Evolutionary conservation across 2,113 vertebrate genomes (phyloP), one percentile per base, ranked within the genome.

Genomic region (Galbula dea): DNA sequence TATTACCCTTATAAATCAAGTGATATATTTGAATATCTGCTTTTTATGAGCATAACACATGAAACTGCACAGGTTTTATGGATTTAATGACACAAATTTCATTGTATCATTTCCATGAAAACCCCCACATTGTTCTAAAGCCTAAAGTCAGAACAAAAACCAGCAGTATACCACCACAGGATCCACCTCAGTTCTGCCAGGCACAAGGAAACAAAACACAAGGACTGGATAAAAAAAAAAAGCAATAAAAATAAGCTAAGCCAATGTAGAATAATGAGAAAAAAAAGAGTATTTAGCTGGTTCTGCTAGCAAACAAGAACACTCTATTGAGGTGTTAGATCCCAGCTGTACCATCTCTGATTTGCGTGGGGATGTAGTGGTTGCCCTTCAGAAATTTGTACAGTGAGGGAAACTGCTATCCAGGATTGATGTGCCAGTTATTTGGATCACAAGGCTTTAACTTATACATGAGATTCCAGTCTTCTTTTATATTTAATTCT

Each of bases 91-190:
- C 32, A 76, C 46, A 26, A 1, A 37, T 52, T 57, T 41, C 1
- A 5, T 9, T 19, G 10, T 12, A 19, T 29, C 21, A 15, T 41
- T 83, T 66, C n/a, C 48, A 54, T 2, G 8, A 30, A 63, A 67
- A 54, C 17, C 0, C 1, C 4, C 8, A 7, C 6, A 1, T 10
- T 34, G 29, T 81, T 79, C 20, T 34, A 55, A 72, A 81, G 12
- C 16, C 39, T 71, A 1, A 46, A 52, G 54, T 9, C 0, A 0
- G 39, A 71, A 63, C 37, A 86, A 29, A 24, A 17, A 59, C 54
- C n/a, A 74, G 63, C 19, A 69, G 58, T 54, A n/a, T n/a, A n/a
- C n/a, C n/a, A n/a, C n/a, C n/a, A n/a, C 20, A 13, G 2, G 20
- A 22, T 34, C 29, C 2, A 0, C 22, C 26, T 62, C 9, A 32